Conservation (phyloP, 2,888 invertebrate species). For the Drosophila merina region DNA sequence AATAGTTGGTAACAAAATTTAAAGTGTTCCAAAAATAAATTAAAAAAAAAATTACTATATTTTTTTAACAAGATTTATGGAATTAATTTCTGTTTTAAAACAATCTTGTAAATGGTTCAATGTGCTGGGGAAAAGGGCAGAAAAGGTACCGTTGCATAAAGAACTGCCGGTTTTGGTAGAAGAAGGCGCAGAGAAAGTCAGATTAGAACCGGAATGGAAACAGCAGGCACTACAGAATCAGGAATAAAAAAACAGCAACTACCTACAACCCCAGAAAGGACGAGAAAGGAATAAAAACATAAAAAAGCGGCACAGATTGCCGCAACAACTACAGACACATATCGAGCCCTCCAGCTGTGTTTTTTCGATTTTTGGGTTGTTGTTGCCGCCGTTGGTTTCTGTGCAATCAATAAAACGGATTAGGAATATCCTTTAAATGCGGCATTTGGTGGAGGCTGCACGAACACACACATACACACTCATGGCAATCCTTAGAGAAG, state of each 20-base stretch:
- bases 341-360: slow-evolving; percentile 69
- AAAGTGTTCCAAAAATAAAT: too few species aligned
- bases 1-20: too few species aligned
- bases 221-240: slow-evolving; percentile 38
- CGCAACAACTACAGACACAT: slow-evolving; percentile 43
- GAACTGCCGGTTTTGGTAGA: slow-evolving; percentile 27
- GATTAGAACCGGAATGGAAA: slow-evolving; percentile 28
- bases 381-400: slow-evolving; percentile 32
- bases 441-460: slow-evolving; percentile 59
- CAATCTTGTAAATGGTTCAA: too few species aligned
- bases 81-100: too few species aligned
- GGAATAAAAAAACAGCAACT: slow-evolving; percentile 36
- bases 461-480: slow-evolving; percentile 19
- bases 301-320: slow-evolving; percentile 67
- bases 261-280: slow-evolving; percentile 54
- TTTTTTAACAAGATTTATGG: too few species aligned
- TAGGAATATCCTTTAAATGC: slow-evolving; percentile 77
- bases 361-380: slow-evolving; percentile 27
- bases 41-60: too few species aligned
- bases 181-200: slow-evolving; percentile 32
- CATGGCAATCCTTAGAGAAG: slow-evolving; percentile 44
- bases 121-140: neutral
- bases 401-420: slow-evolving; percentile 81
- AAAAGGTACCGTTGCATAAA: slow-evolving; percentile 20
- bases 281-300: slow-evolving; percentile 55